Evolutionary conservation across 2,797 vertebrate species (phyloP).

Genomic region (Poeciliopsis infans): DNA sequence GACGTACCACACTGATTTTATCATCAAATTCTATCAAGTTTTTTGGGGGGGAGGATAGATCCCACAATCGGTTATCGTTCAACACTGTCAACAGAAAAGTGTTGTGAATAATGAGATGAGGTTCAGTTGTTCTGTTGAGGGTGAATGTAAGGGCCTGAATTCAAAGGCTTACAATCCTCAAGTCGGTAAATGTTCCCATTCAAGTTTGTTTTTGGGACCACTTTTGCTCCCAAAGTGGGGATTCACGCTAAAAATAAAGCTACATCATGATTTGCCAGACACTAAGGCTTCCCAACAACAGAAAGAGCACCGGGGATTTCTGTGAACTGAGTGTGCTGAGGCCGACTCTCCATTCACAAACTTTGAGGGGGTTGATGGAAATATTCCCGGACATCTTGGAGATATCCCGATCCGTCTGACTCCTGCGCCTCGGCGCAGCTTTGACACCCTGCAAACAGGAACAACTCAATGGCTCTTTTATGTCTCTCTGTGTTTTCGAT

Average conservation of each 20-base stretch:
- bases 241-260: slow-evolving; percentile 53
- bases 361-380: slow-evolving; percentile 27
- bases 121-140: slow-evolving; percentile 1
- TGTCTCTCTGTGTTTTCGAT: not conserved
- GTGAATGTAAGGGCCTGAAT: slow-evolving; percentile 18
- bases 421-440: not conserved
- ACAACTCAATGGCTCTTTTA: not conserved
- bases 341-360: slow-evolving; percentile 29
- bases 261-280: slow-evolving; percentile 35
- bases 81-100: not conserved
- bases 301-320: slow-evolving; percentile 10
- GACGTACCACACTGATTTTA: not conserved
- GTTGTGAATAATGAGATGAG: not conserved
- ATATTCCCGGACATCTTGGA: slow-evolving; percentile 5
- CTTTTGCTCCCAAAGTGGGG: slow-evolving; percentile 43
- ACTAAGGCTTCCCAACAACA: slow-evolving; percentile 55
- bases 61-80: not conserved
- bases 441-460: not conserved
- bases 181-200: slow-evolving; percentile 27
- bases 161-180: slow-evolving; percentile 22
- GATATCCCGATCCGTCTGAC: not conserved
- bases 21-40: not conserved
- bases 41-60: not conserved
- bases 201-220: slow-evolving; percentile 20
- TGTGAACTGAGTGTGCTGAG: slow-evolving; percentile 32